phyloP scores from a whole-genome alignment of 1,140 invertebrate genomes.

The Rhynchophorus ferrugineus region DNA sequence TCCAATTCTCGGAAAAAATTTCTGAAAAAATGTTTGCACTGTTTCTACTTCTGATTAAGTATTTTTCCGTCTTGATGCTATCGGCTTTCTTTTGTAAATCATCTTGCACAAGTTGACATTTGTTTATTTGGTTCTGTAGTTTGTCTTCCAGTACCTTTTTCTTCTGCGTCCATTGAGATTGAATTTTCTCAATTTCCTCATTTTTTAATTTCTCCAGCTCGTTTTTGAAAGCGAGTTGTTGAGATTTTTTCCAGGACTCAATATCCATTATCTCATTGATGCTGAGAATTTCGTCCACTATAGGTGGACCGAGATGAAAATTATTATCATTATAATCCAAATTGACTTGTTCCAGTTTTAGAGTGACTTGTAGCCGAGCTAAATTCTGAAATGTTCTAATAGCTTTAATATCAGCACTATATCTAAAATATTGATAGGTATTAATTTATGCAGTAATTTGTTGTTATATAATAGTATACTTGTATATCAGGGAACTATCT shows the following conservation, averaged over 20 bases:
- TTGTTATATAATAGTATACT: too few relatives aligned
- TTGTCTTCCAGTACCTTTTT: constrained; percentile 40
- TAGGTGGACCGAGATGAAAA: constrained; percentile 41
- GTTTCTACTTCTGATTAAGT: constrained; percentile 23
- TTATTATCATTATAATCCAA: constrained; percentile 13
- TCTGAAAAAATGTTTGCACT: constrained; percentile 19
- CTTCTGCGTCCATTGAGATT: constrained; percentile 19
- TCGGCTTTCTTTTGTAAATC: constrained; percentile 26
- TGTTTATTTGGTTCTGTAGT: constrained; percentile 38
- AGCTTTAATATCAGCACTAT: constrained; percentile 11
- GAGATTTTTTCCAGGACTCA: constrained; percentile 47
- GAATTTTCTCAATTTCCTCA: constrained; percentile 21
- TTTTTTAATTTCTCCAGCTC: constrained; percentile 40
- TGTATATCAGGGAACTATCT: constrained; percentile 3
- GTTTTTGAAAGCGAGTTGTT: constrained; percentile 44
- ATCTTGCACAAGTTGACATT: constrained; percentile 27
- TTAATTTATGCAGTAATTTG: too few relatives aligned
- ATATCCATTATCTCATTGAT: constrained; percentile 48
- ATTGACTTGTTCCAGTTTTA: constrained; percentile 32
- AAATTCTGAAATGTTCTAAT: constrained; percentile 9
- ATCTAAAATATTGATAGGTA: constrained; percentile 4
- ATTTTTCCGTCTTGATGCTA: constrained; percentile 24
- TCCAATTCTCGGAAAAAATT: constrained; percentile 27
- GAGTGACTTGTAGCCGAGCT: constrained; percentile 14
- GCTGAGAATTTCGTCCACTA: constrained; percentile 43